Evolutionary conservation across 2,113 vertebrate species (phyloP), one percentile per base, ranked within the genome.

Genomic region (Pelecanus crispus): DNA sequence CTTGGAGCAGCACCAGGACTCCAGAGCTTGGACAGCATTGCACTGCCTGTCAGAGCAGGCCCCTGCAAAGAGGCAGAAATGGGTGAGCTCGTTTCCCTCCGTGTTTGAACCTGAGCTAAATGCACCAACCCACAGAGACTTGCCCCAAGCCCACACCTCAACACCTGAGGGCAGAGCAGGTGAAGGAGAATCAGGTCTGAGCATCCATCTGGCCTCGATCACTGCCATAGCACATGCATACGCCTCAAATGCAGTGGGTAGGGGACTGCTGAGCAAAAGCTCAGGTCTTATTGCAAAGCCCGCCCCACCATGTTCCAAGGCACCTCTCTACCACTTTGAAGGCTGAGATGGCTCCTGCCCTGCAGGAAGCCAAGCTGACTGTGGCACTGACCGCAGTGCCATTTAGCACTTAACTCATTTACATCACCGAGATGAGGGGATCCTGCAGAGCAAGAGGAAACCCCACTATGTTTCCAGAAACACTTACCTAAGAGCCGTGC

Each of bases 221-320:
- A 53, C 47, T 1, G 1, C n/a, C 10, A 4, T 7, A 75, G 56
- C 31, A 58, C 0, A 0, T 36, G 31, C 28, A 31, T 3, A 28
- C 1, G 1, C 9, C 31, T 59, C 45, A 72, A 15, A 55, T 1
- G 3, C 36, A 52, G 38, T 1, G 7, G 36, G 50, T 38, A 26
- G 11, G 5, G 25, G 25, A 31, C 25, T 42, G 38, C 56, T 63
- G 56, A 62, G 65, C 18, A 67, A 61, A 81, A 82, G 32, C 31
- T 58, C 79, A 42, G 34, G 14, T 56, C 44, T 40, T 44, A 9
- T 4, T 72, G 62, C 63, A 65, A 91, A 91, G 34, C 40, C 53
- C 50, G 50, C 49, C n/a, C 38, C 29, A 40, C 28, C 34, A 13
- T 6, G 18, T 28, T 40, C 40, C 49, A 55, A 42, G 38, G 44